Evolutionary conservation across 2,113 vertebrate species (phyloP).

Genomic region (Thymallus thymallus): DNA sequence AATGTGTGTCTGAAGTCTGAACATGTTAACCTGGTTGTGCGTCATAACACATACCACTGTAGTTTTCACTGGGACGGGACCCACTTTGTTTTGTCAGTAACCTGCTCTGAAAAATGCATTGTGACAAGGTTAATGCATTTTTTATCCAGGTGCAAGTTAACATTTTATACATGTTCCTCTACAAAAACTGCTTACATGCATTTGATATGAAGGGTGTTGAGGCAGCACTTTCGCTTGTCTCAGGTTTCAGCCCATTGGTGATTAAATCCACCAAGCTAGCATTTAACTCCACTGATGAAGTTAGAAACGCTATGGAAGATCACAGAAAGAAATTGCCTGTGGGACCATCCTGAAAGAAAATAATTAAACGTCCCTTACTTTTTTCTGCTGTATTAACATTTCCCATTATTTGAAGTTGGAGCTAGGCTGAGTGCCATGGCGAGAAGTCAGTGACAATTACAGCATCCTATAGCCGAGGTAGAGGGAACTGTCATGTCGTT

Average conservation of each 20-base stretch:
- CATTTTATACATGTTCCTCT: conserved; percentile 16
- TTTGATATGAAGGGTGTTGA: conserved; percentile 14
- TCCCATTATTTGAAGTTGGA: background rate
- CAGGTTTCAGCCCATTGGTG: background rate
- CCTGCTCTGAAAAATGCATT: conserved; percentile 13
- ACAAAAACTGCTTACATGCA: conserved; percentile 1
- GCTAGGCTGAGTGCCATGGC: background rate
- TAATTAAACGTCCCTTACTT: background rate
- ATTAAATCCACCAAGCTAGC: conserved; percentile 17
- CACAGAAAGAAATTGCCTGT: background rate
- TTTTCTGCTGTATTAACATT: background rate
- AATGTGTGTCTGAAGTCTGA: too few relatives aligned
- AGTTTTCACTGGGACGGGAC: background rate
- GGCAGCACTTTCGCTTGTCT: conserved; percentile 24
- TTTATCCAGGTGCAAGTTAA: conserved; percentile 29
- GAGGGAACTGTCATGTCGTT: conserved; percentile 1
- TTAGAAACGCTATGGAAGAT: background rate
- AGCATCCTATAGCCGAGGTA: background rate
- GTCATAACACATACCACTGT: background rate
- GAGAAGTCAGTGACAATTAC: conserved; percentile 4
- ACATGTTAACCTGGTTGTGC: background rate
- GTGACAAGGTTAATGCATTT: conserved; percentile 19
- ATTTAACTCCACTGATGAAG: background rate
- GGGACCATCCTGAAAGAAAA: conserved; percentile 1
- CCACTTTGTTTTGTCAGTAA: background rate